These are phyloP conservation scores for Drosophila kikkawai DNA, from an alignment of 1,140 invertebrate species.

Conservation along the genomic window DNA sequence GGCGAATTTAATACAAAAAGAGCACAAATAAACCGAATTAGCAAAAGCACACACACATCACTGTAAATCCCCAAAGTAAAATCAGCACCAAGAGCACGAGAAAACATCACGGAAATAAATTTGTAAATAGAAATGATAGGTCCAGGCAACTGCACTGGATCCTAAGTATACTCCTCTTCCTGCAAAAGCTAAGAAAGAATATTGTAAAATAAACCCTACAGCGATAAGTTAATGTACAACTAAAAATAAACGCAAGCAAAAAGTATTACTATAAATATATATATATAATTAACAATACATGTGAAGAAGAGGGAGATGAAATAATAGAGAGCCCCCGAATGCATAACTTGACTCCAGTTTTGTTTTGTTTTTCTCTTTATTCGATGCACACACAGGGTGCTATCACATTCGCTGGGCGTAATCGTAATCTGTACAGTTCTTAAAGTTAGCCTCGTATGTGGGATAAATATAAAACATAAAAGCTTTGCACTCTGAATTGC, in stretches of 20 bases:
- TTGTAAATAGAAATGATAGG: conserved; percentile 41
- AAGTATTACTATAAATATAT: conserved; percentile 79
- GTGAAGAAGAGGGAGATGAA: conserved; percentile 49
- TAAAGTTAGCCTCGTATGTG: conserved; percentile 26
- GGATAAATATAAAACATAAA: conserved; percentile 11
- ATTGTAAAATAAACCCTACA: conserved; percentile 62
- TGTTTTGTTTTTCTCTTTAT: conserved; percentile 40
- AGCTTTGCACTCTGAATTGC: conserved; percentile 45
- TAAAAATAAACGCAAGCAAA: conserved; percentile 65
- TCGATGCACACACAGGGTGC: conserved; percentile 46
- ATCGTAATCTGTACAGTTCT: conserved; percentile 40
- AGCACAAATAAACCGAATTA: conserved; percentile 52
- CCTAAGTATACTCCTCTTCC: conserved; percentile 22
- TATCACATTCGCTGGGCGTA: conserved; percentile 29
- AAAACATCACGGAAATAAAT: conserved; percentile 54
- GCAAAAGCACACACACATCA: conserved; percentile 58
- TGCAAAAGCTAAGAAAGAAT: conserved; percentile 51
- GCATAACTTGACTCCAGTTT: conserved; percentile 42
- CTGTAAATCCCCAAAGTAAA: conserved; percentile 65
- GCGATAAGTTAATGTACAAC: conserved; percentile 71
- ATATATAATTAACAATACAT: conserved; percentile 32
- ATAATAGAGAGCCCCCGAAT: conserved; percentile 23
- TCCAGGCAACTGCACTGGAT: conserved; percentile 17
- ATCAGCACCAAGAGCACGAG: conserved; percentile 47
- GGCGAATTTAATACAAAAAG: conserved; percentile 67